Conservation (phyloP, 2,888 invertebrate genomes). For the Heteropelma amictum region DNA sequence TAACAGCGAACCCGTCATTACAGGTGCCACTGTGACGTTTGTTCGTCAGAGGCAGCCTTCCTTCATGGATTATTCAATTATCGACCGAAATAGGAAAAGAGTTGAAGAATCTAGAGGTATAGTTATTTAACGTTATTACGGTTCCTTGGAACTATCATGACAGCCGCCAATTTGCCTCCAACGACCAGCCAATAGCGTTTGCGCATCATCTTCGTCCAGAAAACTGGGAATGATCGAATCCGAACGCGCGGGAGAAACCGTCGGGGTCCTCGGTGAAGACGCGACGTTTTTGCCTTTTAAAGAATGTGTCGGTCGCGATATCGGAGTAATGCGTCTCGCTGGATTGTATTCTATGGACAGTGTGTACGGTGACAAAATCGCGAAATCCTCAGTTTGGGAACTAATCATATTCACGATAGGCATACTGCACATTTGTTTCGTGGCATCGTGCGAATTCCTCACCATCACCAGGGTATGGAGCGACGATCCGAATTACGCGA, state of each 20-base stretch:
- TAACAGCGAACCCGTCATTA: constrained; percentile 34
- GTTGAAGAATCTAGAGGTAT: background rate
- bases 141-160: background rate
- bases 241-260: background rate
- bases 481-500: constrained; percentile 47
- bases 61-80: constrained; percentile 36
- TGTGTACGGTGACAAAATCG: constrained; percentile 27
- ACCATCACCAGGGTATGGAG: constrained; percentile 33
- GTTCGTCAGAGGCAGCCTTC: constrained; percentile 11
- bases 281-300: constrained; percentile 1
- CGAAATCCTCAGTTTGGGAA: constrained; percentile 27
- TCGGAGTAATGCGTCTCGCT: constrained; percentile 33
- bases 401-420: constrained; percentile 30
- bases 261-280: background rate
- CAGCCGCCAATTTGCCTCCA: constrained; percentile 6
- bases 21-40: constrained; percentile 13
- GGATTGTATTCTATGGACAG: constrained; percentile 46
- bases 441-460: constrained; percentile 42
- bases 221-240: background rate
- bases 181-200: background rate
- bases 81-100: constrained; percentile 1
- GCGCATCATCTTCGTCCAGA: background rate
- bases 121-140: background rate
- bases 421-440: constrained; percentile 48
- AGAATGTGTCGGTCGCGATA: constrained; percentile 30